Evolutionary conservation across 2,113 vertebrate genomes (phyloP), one percentile per base, ranked within the genome.

Genomic region (Lonchura striata): DNA sequence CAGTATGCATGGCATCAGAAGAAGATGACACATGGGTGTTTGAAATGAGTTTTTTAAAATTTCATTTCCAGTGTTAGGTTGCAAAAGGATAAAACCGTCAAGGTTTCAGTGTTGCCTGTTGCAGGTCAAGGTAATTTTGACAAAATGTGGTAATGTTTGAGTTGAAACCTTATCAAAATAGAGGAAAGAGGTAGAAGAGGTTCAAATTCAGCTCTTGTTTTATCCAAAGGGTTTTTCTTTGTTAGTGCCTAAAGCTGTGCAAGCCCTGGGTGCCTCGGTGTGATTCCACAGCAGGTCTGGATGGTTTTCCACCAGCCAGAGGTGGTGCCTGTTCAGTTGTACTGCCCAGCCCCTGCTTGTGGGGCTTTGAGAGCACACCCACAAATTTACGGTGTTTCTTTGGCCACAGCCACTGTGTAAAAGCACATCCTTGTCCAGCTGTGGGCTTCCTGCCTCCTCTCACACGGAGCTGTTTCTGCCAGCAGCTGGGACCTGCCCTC

Each of bases 241-340:
- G 44, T 74, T 49, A n/a, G 16, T 11, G 6, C 31, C 33, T 13
- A 25, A 63, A 56, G 53, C n/a, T 4, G 2, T 3, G 24, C 41
- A 42, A 68, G 47, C 44, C 19, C 42, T 52, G 1, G 0, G 44
- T 82, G 52, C 64, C 59, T 31, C 0, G 0, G 8, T 52, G 60
- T 6, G 27, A 42, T 89, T 50, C 64, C 4, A 5, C 68, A 17
- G 59, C 59, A 15, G 31, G 21, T n/a, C 72, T 59, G 68, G 37
- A 7, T 75, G 22, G 30, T 52, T 84, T 66, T 47, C 30, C 16
- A 10, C 25, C n/a, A 16, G 30, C n/a, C 77, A 72, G 41, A 33
- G 24, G 46, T 27, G 57, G 4, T 35, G 39, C 41, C 46, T 56
- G 50, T 37, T 42, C 24, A 41, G 41, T 5, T 83, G 49, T 46